Percentiles rank a stretch among this genome's conserved stretches.
Conservation (phyloP, 2,797 vertebrate species). For the Selene dorsalis region DNA sequence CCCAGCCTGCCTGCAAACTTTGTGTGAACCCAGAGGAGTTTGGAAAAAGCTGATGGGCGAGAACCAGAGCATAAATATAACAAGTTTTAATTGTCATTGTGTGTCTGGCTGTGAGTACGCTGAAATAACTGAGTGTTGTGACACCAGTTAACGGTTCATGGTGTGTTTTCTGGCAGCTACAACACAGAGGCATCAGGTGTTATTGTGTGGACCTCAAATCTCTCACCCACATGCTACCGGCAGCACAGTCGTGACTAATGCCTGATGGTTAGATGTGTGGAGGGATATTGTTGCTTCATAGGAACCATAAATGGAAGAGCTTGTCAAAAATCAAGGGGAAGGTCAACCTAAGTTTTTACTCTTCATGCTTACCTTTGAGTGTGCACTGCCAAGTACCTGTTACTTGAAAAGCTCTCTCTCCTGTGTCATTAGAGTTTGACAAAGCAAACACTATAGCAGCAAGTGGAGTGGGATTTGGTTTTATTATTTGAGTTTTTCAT, state of each 20-base stretch:
- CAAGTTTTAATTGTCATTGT: constrained; percentile 29
- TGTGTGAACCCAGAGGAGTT: constrained; percentile 59
- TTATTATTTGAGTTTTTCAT: not conserved
- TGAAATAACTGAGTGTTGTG: constrained; percentile 28
- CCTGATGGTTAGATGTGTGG: constrained; percentile 58
- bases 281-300: constrained; percentile 52
- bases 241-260: constrained; percentile 39
- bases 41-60: constrained; percentile 54
- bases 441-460: constrained; percentile 9
- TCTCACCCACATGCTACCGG: constrained; percentile 58
- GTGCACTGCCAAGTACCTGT: constrained; percentile 2
- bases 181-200: constrained; percentile 71
- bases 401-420: constrained; percentile 33
- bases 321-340: constrained; percentile 37
- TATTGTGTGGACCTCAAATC: constrained; percentile 65
- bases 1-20: constrained; percentile 50
- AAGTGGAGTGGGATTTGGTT: not conserved
- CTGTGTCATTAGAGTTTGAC: constrained; percentile 7
- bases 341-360: constrained; percentile 24
- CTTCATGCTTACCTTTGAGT: constrained; percentile 21
- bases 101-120: constrained; percentile 15
- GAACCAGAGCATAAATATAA: constrained; percentile 52
- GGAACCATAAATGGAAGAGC: constrained; percentile 58
- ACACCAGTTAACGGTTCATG: constrained; percentile 21
- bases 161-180: constrained; percentile 43